phyloP scores from a whole-genome alignment of 2,888 invertebrate genomes.

The Danaus chrysippus region DNA sequence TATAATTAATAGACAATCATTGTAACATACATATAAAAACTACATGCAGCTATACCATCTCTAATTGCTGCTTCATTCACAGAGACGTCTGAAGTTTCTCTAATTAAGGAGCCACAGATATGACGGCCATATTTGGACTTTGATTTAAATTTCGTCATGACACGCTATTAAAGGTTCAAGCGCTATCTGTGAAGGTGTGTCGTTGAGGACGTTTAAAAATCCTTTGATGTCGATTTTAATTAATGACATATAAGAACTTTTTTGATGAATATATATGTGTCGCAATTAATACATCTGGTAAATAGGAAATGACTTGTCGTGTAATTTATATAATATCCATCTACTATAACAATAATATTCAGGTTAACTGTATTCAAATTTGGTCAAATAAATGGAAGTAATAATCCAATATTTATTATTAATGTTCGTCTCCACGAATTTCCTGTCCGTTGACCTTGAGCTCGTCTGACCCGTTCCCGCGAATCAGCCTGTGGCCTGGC shows the following conservation, averaged over 20 bases:
- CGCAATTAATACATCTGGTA: no score
- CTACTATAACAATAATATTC: no score
- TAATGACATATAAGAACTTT: background rate
- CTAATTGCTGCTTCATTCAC: constrained; percentile 27
- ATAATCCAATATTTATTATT: no score
- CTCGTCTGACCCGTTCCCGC: constrained; percentile 70
- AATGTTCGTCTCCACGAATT: constrained; percentile 37
- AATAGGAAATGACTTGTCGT: no score
- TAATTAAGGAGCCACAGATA: constrained; percentile 3
- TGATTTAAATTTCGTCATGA: constrained; percentile 2
- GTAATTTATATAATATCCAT: no score
- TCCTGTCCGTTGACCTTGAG: constrained; percentile 66
- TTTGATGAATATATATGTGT: background rate
- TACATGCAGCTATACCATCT: constrained; percentile 21
- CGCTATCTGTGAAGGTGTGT: no score
- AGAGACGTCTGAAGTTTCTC: constrained; percentile 5
- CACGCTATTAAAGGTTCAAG: background rate
- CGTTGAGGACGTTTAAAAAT: background rate
- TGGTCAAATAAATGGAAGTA: no score
- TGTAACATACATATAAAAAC: constrained; percentile 15
- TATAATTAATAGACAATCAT: constrained; percentile 24
- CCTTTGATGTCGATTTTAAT: constrained; percentile 1
- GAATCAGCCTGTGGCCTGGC: constrained; percentile 47
- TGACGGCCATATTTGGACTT: background rate
- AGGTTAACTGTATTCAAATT: no score